A percentile compares a stretch with the other conserved stretches of the same genome.
Conservation (phyloP, 2,888 invertebrate genomes). For the Digitonthophagus gazella region DNA sequence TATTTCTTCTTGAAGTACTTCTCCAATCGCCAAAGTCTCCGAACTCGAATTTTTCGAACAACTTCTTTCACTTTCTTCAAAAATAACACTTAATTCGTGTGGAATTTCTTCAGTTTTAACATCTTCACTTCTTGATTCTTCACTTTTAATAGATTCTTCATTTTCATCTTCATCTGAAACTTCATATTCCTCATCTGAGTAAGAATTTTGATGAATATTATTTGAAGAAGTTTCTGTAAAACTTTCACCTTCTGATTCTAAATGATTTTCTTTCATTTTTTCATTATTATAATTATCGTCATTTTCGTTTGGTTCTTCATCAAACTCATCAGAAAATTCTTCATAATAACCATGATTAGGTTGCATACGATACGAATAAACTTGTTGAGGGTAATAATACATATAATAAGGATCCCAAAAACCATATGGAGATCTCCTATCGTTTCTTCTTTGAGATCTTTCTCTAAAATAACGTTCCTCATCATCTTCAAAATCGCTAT, state of each 20-base stretch:
- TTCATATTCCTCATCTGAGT: constrained; percentile 34
- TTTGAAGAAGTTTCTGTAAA: not conserved
- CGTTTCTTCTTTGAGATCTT: no score
- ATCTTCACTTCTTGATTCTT: constrained; percentile 39
- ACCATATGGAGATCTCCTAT: not conserved
- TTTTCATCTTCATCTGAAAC: constrained; percentile 29
- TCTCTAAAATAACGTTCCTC: not conserved
- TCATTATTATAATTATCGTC: no score
- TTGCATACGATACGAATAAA: not conserved
- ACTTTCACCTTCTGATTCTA: not conserved
- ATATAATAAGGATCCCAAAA: not conserved
- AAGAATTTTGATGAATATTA: constrained; percentile 32
- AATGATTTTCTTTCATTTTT: not conserved
- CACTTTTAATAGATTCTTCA: no score
- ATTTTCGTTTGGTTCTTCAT: no score
- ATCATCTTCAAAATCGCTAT: constrained; percentile 19
- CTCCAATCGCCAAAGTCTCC: constrained; percentile 27
- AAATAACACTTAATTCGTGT: constrained; percentile 60
- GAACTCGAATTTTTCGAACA: constrained; percentile 31
- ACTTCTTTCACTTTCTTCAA: constrained; percentile 59
- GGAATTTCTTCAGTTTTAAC: constrained; percentile 43
- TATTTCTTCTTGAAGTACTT: constrained; percentile 33
- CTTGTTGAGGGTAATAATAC: not conserved
- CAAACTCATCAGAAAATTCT: not conserved
- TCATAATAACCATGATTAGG: not conserved